Base-by-base conservation (phyloP, 2,113 vertebrate species). In the Callorhinus ursinus region DNA sequence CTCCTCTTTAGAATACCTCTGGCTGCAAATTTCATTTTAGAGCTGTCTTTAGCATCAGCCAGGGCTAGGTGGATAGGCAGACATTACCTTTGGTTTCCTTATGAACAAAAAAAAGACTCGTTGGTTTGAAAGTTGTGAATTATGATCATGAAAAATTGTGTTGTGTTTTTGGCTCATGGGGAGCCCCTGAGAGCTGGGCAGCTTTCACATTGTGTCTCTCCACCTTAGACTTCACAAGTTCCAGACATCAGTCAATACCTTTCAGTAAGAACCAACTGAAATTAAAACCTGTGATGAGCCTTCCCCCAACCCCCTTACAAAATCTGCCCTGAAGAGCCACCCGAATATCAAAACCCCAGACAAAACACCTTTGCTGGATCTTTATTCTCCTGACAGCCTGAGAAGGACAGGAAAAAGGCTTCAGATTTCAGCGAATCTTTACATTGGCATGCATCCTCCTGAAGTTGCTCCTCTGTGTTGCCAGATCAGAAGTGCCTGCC, bases 11-110 rank as follows among this genome's bases (percentile, higher is more conserved):
- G 96, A 76, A 69, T 80, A 87, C 19, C 22, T 83, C 42, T 67
- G 72, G 36, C 93, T 98, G 72, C 46, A 74, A 9, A 93, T 86
- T 93, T 93, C 65, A 91, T 46, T 92, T 88, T 79, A 65, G 33
- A 84, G 31, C 16, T 69, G 42, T 63, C 67, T 67, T 86, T 79
- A 39, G 33, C 10, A 2, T 36, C 21, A 21, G 77, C 19, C 63
- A n/a, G 59, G 74, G n/a, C 42, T 36, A 63, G 61, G 31, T 82
- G 11, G 42, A 10, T 7, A 67, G 59, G 49, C 28, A 89, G 39
- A 42, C 10, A 33, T 18, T 51, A 76, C 46, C 93, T 90, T 72
- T 22, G 10, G 59, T 83, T 92, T 84, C 15, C 31, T 76, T 46
- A 72, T 36, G 79, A 85, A 57, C 5, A 7, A 61, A 91, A 77